A percentile compares a stretch with the other conserved stretches of the same genome.
Evolutionary conservation across 2,797 vertebrate species (phyloP).

Genomic region (Acropternis orthonyx): DNA sequence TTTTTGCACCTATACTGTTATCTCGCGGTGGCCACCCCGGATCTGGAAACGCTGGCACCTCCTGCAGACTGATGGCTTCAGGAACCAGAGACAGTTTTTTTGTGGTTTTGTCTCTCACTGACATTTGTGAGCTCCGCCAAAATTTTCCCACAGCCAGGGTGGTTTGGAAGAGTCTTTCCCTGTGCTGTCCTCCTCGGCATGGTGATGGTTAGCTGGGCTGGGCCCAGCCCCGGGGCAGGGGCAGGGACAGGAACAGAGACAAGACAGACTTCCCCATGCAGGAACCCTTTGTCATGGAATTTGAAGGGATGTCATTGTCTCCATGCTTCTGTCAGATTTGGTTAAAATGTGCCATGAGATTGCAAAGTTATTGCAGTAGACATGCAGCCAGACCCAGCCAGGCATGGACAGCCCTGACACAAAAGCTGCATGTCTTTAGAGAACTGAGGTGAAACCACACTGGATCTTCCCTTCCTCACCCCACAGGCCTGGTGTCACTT

Average conservation of each 20-base stretch:
- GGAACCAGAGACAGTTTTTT: not conserved
- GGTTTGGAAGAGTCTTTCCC: not conserved
- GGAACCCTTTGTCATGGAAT: not conserved
- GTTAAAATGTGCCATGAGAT: conserved; percentile 38
- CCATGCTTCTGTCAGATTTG: conserved; percentile 34
- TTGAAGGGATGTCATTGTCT: not conserved
- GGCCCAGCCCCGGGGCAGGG: not conserved
- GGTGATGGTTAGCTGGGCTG: not conserved
- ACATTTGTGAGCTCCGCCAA: not conserved
- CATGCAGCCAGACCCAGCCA: conserved; percentile 13
- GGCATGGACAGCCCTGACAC: not conserved
- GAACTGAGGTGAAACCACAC: not conserved
- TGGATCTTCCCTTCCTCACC: not conserved
- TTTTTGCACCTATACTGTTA: not conserved
- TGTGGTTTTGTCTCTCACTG: fast-evolving
- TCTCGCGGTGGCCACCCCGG: fast-evolving
- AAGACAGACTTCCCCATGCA: not conserved
- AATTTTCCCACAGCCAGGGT: not conserved
- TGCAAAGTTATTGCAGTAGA: conserved; percentile 44
- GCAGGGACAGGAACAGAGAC: not conserved
- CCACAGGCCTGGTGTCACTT: not conserved
- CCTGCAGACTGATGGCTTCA: not conserved
- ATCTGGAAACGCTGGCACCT: not conserved
- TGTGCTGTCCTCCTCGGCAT: not conserved
- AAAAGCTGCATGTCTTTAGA: conserved; percentile 10